Base-by-base conservation (phyloP, 2,113 vertebrate species). In the Cyanoramphus novaezelandiae region DNA sequence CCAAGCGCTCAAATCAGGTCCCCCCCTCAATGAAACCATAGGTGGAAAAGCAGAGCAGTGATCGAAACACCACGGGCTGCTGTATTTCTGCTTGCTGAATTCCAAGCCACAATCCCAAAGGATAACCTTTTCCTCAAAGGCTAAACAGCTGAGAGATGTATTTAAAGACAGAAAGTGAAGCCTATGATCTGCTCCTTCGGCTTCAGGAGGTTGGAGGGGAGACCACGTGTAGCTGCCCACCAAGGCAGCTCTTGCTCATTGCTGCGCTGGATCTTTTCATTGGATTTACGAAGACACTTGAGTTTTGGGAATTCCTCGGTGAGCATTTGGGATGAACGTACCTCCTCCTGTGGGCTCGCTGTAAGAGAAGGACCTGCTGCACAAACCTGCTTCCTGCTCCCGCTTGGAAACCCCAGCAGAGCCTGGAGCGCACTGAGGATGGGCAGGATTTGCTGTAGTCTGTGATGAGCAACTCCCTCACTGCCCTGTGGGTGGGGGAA, bases 401-500 rank as follows among this genome's bases (percentile, higher is more conserved):
- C 24, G 52, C 68, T 55, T 1, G 23, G 57, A 20, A 67, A 47
- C 35, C 17, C 69, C 76, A 28, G 37, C 39, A 0, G 57, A 35
- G 57, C 33, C 57, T 15, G 20, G 23, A 23, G 21, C 3, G 13
- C 57, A 5, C 3, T 59, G 47, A 20, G 33, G 64, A 21, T 35
- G 50, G 2, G 63, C 25, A 59, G 74, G 74, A 55, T 31, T 35
- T 8, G 67, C 60, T 55, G n/a, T 2, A 4, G 18, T 3, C 41
- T 21, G 37, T 0, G 18, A 11, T 0, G 27, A 78, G 86, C 94
- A 95, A 50, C 92, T 93, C 92, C 92, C 64, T 33, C 62, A 39
- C 15, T 17, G 95, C 76, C 92, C 95, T 37, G 92, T 43, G 94
- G 95, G 92, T 88, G 95, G 92, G 49, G 76, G 92, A 91, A 93